Base-by-base conservation (phyloP, 2,888 invertebrate genomes). In the Lycia hirtaria region DNA sequence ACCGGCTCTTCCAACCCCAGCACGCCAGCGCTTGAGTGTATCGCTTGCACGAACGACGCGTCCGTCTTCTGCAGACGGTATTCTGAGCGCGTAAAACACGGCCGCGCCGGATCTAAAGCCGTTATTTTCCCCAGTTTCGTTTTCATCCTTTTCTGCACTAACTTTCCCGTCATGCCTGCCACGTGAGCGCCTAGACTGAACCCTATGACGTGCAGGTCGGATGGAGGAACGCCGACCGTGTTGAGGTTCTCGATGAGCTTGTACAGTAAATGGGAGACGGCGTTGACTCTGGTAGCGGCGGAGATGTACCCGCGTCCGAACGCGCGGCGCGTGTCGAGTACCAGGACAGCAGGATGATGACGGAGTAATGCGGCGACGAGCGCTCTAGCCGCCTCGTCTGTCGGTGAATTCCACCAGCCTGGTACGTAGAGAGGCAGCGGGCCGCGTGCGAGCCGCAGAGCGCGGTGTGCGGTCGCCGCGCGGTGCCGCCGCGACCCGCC, bases 161-260 rank as follows among this genome's bases (percentile, higher is more conserved):
- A 50, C 41, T 81, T 85, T 0, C 88, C 90, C 0, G 88, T 78
- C 49, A 84, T 70, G 0, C 94, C 94, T 0, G 93, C 94, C 0
- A 93, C 94, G 71, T 94, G 94, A 0, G 94, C 94, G 2, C 94
- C 94, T 12, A 94, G 76, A 61, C 94, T 94, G 81, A 94, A 94
- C 4, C 94, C 94, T 52, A 94, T 90, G 15, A 94, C 71, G 68
- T 94, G 94, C 17, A 93, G 83, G 9, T 89, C 86, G 0, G 89
- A 76, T 0, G 92, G 69, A 0, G 87, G 83, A 9, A 87, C 79
- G 0, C 92, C 85, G 12, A 70, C 67, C 1, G 67, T 62, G 54
- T 76, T 64, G 0, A 87, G 54, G 6, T 75, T 79, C 45, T 71
- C 75, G 7, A 88, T 69, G 49, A 87, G 80, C 15, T 61, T 66